Conservation (phyloP, 2,888 invertebrate genomes). For the Amaurobius ferox region DNA sequence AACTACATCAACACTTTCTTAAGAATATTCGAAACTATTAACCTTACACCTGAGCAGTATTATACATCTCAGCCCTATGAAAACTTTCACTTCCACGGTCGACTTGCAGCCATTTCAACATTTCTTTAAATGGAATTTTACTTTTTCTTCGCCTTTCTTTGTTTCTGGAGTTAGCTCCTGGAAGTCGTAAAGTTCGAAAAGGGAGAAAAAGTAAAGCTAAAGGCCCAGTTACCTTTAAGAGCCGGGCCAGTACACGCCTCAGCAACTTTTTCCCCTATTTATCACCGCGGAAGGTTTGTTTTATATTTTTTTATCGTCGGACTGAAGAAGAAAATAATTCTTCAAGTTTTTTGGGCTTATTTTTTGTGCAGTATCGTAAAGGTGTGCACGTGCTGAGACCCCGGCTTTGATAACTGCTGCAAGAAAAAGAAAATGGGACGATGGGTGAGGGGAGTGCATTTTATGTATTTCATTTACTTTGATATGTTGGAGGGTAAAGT, state of each 20-base stretch:
- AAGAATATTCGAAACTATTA: neutral
- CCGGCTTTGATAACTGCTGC: neutral
- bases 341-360: neutral
- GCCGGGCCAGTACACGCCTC: conserved; percentile 56
- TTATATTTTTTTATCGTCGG: conserved; percentile 4
- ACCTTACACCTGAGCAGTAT: neutral
- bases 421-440: neutral
- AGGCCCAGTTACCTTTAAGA: conserved; percentile 61
- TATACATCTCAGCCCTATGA: neutral
- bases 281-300: conserved; percentile 51
- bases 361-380: neutral
- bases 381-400: conserved; percentile 2
- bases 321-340: conserved; percentile 18
- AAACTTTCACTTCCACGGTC: neutral
- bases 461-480: conserved; percentile 16
- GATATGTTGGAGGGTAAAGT: neutral
- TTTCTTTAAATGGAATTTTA: conserved; percentile 12
- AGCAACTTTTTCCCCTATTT: conserved; percentile 68
- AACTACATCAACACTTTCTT: neutral
- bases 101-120: neutral
- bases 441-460: neutral
- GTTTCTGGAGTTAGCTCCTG: conserved; percentile 32
- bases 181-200: conserved; percentile 65
- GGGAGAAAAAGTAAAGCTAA: conserved; percentile 58
- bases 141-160: conserved; percentile 17